phyloP scores from a whole-genome alignment of 2,888 invertebrate species.

The Trichogramma evanescens region DNA sequence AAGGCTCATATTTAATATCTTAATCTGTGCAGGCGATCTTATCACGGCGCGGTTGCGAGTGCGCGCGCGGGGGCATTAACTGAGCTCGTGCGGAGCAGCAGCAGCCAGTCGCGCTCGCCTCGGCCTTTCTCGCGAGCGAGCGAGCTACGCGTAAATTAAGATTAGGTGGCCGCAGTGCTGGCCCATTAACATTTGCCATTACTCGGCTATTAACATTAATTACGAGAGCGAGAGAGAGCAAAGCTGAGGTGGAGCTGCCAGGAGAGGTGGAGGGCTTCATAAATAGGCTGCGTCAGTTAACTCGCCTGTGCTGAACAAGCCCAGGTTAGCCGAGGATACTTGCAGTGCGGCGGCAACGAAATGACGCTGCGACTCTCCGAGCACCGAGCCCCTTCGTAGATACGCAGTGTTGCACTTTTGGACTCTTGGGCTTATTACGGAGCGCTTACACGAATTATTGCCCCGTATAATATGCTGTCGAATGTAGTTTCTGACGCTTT shows the following conservation, averaged over 20 bases:
- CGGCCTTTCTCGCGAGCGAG: slow-evolving; percentile 18
- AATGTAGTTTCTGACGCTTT: no score
- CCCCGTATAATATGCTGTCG: no score
- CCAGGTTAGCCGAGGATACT: no score
- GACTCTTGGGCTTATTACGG: no score
- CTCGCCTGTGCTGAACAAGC: no score
- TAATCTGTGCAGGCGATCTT: slow-evolving; percentile 35
- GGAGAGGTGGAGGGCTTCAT: no score
- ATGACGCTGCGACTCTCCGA: no score
- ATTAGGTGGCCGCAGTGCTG: slow-evolving; percentile 37
- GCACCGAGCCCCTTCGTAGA: no score
- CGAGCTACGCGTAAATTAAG: slow-evolving; percentile 37
- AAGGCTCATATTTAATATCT: slow-evolving; percentile 35
- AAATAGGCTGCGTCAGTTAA: no score
- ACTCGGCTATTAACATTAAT: slow-evolving; percentile 36
- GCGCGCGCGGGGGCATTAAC: not conserved
- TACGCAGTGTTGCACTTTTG: no score
- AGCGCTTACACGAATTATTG: no score
- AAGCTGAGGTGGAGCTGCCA: not conserved
- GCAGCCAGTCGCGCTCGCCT: slow-evolving; percentile 23
- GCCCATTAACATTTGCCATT: slow-evolving; percentile 39
- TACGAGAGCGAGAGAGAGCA: slow-evolving; percentile 21
- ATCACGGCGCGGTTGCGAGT: slow-evolving; percentile 22
- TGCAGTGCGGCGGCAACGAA: no score
- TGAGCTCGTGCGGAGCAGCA: slow-evolving; percentile 26